Evolutionary conservation across 2,888 invertebrate species (phyloP).

Genomic region (Pammene aurita): DNA sequence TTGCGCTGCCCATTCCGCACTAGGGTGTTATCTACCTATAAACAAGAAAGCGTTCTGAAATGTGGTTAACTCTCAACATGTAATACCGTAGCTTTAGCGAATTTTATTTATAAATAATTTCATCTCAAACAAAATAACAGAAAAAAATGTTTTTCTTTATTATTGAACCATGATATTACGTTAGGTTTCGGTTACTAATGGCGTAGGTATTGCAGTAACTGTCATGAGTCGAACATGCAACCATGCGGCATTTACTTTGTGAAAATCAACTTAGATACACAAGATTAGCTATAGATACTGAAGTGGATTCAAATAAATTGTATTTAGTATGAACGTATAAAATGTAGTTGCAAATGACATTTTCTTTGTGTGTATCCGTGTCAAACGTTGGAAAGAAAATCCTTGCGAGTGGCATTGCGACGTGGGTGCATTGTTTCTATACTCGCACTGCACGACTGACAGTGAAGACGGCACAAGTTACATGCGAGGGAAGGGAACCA

Average conservation of each 20-base stretch:
- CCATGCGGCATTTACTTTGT: neutral
- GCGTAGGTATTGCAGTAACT: conserved; percentile 33
- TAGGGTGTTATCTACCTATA: conserved; percentile 39
- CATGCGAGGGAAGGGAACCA: neutral
- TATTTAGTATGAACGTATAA: conserved; percentile 28
- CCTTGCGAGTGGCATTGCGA: conserved; percentile 68
- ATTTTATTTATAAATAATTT: conserved; percentile 3
- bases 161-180: neutral
- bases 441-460: conserved; percentile 53
- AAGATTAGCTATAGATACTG: conserved; percentile 30
- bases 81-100: neutral
- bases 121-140: neutral
- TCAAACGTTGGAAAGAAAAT: conserved; percentile 69
- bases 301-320: conserved; percentile 42
- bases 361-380: conserved; percentile 69
- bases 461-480: conserved; percentile 31
- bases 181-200: neutral
- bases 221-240: conserved; percentile 32
- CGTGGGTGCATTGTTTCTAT: conserved; percentile 63
- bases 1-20: conserved; percentile 56
- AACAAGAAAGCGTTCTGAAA: conserved; percentile 22
- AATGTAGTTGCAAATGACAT: conserved; percentile 63
- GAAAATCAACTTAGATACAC: conserved; percentile 16
- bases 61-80: conserved; percentile 22
- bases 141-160: neutral